These are phyloP conservation scores for Odocoileus virginianus DNA, from an alignment of 2,113 vertebrate genomes.

Conservation along the genomic window DNA sequence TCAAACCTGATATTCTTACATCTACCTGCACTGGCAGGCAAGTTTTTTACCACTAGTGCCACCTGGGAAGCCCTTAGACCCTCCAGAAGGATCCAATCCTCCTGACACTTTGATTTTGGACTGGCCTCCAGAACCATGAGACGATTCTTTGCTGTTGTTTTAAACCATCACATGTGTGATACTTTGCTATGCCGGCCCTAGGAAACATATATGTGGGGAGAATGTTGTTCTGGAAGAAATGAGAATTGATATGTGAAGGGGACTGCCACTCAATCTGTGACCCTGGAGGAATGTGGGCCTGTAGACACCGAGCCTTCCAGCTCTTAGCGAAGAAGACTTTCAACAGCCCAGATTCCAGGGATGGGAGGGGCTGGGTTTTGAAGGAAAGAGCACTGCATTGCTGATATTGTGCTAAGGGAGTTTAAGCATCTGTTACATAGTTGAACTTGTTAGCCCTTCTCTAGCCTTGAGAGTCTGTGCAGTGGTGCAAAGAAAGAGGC, in stretches of 20 bases:
- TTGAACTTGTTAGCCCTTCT: background rate
- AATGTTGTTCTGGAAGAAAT: background rate
- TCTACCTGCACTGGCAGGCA: background rate
- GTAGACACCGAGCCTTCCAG: background rate
- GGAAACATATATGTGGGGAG: background rate
- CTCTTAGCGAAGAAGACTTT: background rate
- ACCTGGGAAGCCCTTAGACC: background rate
- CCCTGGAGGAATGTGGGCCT: background rate
- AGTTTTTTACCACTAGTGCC: background rate
- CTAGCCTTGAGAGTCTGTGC: background rate
- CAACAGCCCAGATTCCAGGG: background rate
- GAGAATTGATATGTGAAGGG: background rate
- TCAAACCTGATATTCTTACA: background rate
- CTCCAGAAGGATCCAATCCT: background rate
- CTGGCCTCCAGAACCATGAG: background rate
- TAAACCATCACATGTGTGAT: background rate
- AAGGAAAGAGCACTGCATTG: background rate
- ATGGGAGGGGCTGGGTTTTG: background rate
- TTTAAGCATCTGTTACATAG: background rate
- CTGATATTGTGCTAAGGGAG: rapidly evolving
- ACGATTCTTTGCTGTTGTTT: background rate
- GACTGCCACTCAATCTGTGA: background rate
- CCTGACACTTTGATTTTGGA: background rate
- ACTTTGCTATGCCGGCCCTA: background rate
- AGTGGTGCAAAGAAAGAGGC: background rate